Percentiles rank a stretch among this genome's conserved stretches.
These are phyloP conservation scores for Etheostoma nigrum DNA, from an alignment of 2,797 vertebrate genomes.

Conservation along the genomic window DNA sequence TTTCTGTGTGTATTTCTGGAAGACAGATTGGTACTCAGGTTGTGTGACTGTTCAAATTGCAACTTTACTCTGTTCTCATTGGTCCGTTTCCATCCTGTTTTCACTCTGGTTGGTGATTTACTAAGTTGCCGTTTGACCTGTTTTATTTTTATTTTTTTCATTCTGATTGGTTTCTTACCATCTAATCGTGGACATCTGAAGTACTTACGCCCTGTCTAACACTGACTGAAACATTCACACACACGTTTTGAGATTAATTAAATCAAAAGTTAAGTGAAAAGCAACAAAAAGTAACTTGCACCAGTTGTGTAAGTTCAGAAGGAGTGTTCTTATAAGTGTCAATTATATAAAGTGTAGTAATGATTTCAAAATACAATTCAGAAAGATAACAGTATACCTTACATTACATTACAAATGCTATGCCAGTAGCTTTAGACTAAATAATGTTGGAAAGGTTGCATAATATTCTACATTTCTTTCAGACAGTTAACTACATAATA, in stretches of 20 bases:
- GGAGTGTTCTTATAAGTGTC: neutral
- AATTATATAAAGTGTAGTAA: neutral
- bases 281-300: neutral
- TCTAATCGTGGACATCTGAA: slow-evolving; percentile 41
- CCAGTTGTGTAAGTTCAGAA: neutral
- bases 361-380: neutral
- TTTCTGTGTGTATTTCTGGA: slow-evolving; percentile 41
- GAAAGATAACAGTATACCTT: neutral
- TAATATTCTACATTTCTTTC: neutral
- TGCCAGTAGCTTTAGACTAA: neutral
- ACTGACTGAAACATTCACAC: slow-evolving; percentile 17
- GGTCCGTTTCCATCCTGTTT: slow-evolving; percentile 68
- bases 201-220: slow-evolving; percentile 32
- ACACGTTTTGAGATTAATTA: neutral
- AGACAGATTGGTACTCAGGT: slow-evolving; percentile 29
- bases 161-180: slow-evolving; percentile 41
- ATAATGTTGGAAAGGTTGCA: neutral
- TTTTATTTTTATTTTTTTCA: slow-evolving; percentile 6
- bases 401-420: neutral
- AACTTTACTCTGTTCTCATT: slow-evolving; percentile 64
- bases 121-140: slow-evolving; percentile 45
- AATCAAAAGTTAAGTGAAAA: neutral
- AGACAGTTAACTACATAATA: neutral
- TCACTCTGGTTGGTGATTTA: slow-evolving; percentile 51
- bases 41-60: slow-evolving; percentile 57